Evolutionary conservation across 2,888 invertebrate genomes (phyloP).

Genomic region (Ametastegia equiseti): DNA sequence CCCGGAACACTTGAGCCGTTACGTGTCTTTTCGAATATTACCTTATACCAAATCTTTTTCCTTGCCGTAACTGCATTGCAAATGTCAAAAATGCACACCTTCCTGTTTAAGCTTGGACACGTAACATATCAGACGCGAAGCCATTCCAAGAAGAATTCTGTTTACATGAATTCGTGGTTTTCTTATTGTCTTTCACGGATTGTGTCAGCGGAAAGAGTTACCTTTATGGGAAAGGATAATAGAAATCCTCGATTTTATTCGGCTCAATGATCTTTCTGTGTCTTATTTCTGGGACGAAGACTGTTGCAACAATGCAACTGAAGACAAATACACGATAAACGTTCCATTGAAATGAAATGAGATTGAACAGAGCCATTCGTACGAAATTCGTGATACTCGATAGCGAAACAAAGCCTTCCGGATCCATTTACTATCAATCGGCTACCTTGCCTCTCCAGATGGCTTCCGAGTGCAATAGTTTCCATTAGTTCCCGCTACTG

Average conservation of each 20-base stretch:
- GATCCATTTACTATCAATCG: slow-evolving; percentile 40
- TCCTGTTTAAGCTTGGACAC: too few species aligned
- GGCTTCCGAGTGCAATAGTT: slow-evolving; percentile 54
- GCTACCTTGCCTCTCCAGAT: slow-evolving; percentile 2
- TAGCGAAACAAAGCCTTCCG: slow-evolving; percentile 38
- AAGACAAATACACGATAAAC: slow-evolving; percentile 42
- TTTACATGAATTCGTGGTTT: not conserved
- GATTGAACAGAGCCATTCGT: not conserved
- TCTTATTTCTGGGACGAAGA: not conserved
- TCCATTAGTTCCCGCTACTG: slow-evolving; percentile 58
- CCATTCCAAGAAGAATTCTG: too few species aligned
- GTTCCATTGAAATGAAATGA: slow-evolving; percentile 41
- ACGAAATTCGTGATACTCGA: slow-evolving; percentile 12
- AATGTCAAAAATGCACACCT: too few species aligned
- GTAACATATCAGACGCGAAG: too few species aligned
- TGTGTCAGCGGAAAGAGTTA: too few species aligned
- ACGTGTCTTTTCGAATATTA: slow-evolving; percentile 19
- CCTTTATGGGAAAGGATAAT: not conserved
- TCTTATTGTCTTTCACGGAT: not conserved
- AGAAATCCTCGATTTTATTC: not conserved
- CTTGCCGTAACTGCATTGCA: too few species aligned
- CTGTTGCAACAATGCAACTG: slow-evolving; percentile 7
- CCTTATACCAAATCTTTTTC: not conserved
- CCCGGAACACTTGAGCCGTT: slow-evolving; percentile 37
- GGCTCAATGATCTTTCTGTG: not conserved